Percentiles rank a stretch among this genome's conserved stretches.
Evolutionary conservation across 1,140 invertebrate species (phyloP).

Genomic region (Conus ventricosus): DNA sequence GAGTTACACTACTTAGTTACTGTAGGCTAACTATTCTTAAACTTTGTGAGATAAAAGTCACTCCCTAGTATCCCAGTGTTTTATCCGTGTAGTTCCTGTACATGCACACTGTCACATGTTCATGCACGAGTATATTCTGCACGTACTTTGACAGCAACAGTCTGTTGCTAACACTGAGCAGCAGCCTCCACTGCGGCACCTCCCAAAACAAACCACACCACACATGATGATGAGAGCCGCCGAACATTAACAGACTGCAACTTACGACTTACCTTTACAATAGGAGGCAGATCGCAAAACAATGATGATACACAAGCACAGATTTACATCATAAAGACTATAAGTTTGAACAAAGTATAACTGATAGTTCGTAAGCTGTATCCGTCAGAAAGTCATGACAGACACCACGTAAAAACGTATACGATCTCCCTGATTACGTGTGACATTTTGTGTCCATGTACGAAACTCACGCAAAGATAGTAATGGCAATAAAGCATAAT

Average conservation of each 20-base stretch:
- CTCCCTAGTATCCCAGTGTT: too few relatives aligned
- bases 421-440: conserved; percentile 50
- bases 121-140: too few relatives aligned
- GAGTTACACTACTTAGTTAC: too few relatives aligned
- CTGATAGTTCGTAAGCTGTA: neutral
- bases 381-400: conserved; percentile 24
- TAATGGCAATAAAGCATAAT: neutral
- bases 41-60: too few relatives aligned
- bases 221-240: too few relatives aligned
- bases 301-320: neutral
- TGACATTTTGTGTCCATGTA: conserved; percentile 43
- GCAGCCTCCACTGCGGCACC: neutral
- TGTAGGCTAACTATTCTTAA: too few relatives aligned
- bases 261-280: neutral
- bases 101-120: too few relatives aligned
- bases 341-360: neutral
- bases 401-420: conserved; percentile 32
- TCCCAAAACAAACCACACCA: neutral
- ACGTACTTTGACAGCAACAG: neutral
- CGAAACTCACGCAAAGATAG: conserved; percentile 23
- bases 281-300: neutral
- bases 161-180: neutral
- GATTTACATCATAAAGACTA: neutral
- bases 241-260: neutral
- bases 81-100: too few relatives aligned